phyloP scores from a whole-genome alignment of 1,140 invertebrate genomes.

The Rhopalosiphum maidis region DNA sequence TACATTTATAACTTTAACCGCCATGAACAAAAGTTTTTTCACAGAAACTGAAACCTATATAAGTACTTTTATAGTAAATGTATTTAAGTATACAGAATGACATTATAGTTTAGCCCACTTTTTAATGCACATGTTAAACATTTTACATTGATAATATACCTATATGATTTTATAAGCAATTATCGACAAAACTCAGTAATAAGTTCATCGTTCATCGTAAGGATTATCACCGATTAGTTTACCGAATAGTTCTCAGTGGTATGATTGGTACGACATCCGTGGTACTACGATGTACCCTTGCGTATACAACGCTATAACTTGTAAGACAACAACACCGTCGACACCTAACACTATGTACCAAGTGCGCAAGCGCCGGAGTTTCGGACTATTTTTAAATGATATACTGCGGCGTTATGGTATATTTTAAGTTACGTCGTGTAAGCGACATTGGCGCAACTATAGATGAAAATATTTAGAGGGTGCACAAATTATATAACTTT shows the following conservation, averaged over 20 bases:
- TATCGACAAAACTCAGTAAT: no score
- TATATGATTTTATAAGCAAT: not conserved
- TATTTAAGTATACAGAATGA: not conserved
- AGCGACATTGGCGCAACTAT: not conserved
- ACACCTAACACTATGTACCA: not conserved
- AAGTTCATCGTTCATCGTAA: no score
- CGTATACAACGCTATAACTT: not conserved
- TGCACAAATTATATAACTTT: not conserved
- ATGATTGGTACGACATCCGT: not conserved
- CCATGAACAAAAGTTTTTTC: not conserved
- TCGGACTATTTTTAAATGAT: not conserved
- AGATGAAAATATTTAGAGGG: not conserved
- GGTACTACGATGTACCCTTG: not conserved
- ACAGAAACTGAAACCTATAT: not conserved
- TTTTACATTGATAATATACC: not conserved
- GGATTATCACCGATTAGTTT: not conserved
- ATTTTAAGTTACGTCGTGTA: slow-evolving; percentile 3
- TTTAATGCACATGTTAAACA: not conserved
- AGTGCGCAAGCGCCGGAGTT: not conserved
- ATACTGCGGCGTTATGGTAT: not conserved
- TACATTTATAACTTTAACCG: not conserved
- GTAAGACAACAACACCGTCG: not conserved
- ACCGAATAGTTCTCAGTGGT: not conserved
- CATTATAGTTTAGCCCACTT: not conserved
- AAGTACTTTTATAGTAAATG: not conserved